Conservation (phyloP, 2,888 invertebrate genomes). For the Drosophila kanekoi region DNA sequence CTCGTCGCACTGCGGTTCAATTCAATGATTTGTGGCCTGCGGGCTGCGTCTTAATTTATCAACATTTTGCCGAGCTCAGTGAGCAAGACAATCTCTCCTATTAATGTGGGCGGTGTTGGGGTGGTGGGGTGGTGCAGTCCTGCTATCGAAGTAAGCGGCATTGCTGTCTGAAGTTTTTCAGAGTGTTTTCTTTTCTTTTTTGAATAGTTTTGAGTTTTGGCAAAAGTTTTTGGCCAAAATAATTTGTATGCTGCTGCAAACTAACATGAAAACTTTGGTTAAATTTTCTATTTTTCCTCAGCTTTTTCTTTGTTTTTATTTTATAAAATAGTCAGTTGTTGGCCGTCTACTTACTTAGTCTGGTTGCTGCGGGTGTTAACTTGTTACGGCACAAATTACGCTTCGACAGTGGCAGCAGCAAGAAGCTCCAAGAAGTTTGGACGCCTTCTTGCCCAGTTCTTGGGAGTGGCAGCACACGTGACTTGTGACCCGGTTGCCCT, state of each 20-base stretch:
- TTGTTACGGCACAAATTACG: conserved; percentile 54
- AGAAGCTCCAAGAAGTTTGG: conserved; percentile 1
- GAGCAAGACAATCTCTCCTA: conserved; percentile 62
- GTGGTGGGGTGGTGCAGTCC: background rate
- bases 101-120: conserved; percentile 31
- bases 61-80: conserved; percentile 58
- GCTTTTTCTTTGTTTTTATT: conserved; percentile 5
- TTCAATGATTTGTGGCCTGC: conserved; percentile 73
- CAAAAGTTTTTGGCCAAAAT: conserved; percentile 66
- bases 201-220: conserved; percentile 55
- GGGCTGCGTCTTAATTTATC: conserved; percentile 75
- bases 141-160: background rate
- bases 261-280: conserved; percentile 61
- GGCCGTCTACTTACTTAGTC: conserved; percentile 31
- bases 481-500: conserved; percentile 24
- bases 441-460: conserved; percentile 17
- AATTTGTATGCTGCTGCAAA: conserved; percentile 74
- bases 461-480: conserved; percentile 30
- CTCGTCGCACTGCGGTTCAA: conserved; percentile 69
- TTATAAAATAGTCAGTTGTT: conserved; percentile 35
- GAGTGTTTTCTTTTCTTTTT: conserved; percentile 38
- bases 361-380: conserved; percentile 55
- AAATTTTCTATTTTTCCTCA: conserved; percentile 39
- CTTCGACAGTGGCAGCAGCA: conserved; percentile 2
- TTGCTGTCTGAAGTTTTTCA: conserved; percentile 17